Percentiles rank a stretch among this genome's conserved stretches.
Conservation (phyloP, 2,888 invertebrate genomes). For the Monochamus alternatus region DNA sequence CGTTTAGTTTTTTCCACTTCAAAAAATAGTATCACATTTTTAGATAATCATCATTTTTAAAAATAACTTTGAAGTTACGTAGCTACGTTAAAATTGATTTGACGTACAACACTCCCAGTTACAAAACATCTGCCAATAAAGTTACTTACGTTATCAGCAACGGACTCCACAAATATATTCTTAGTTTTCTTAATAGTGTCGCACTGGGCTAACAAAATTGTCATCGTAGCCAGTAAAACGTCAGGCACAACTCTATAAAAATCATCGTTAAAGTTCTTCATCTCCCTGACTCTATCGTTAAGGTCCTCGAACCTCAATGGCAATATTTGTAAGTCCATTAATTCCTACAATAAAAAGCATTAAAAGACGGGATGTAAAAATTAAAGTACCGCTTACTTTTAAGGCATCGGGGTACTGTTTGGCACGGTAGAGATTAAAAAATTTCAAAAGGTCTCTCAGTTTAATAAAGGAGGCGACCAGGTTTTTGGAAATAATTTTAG, state of each 20-base stretch:
- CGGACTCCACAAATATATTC: constrained; percentile 69
- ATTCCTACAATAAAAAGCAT: constrained; percentile 73
- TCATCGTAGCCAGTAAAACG: constrained; percentile 86
- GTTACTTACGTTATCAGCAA: constrained; percentile 58
- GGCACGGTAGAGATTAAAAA: constrained; percentile 91
- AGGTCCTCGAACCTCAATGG: constrained; percentile 85
- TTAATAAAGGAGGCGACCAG: constrained; percentile 85
- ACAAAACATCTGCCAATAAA: not conserved
- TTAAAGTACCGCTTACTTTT: constrained; percentile 73
- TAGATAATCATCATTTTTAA: too few species aligned
- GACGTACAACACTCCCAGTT: too few species aligned
- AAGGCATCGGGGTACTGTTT: constrained; percentile 86
- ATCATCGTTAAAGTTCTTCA: constrained; percentile 77
- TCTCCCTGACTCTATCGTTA: constrained; percentile 81
- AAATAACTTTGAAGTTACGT: too few species aligned
- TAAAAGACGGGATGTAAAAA: not conserved
- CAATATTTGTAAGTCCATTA: constrained; percentile 82
- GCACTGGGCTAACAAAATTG: constrained; percentile 73
- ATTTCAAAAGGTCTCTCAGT: constrained; percentile 86
- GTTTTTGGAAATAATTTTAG: constrained; percentile 71
- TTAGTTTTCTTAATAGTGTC: constrained; percentile 70
- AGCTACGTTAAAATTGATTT: too few species aligned
- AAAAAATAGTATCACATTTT: too few species aligned
- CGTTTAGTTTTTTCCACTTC: too few species aligned
- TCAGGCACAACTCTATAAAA: constrained; percentile 90